Evolutionary conservation across 2,113 vertebrate genomes (phyloP).

Genomic region (Typhlomys cinereus): DNA sequence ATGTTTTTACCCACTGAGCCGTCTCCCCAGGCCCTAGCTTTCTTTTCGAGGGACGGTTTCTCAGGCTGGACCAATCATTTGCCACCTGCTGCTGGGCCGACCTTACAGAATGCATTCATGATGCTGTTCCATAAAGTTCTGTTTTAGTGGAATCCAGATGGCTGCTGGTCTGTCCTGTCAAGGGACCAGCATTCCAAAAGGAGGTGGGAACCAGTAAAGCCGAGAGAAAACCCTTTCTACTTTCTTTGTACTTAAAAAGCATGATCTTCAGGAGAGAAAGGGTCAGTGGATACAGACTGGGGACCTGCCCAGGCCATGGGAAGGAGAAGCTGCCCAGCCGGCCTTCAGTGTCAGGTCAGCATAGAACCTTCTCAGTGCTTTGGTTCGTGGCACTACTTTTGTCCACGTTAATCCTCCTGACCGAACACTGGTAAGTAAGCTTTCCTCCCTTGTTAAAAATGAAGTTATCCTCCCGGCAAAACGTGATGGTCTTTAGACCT

Average conservation of each 20-base stretch:
- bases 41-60: slow-evolving; percentile 86
- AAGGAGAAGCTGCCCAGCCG: slow-evolving; percentile 88
- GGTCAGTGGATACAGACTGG: slow-evolving; percentile 84
- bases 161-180: slow-evolving; percentile 67
- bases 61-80: slow-evolving; percentile 79
- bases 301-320: slow-evolving; percentile 92
- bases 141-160: slow-evolving; percentile 60
- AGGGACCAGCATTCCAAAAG: slow-evolving; percentile 75
- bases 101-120: slow-evolving; percentile 82
- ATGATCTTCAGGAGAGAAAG: slow-evolving; percentile 79
- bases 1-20: too few relatives aligned
- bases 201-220: slow-evolving; percentile 43
- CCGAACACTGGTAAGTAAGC: slow-evolving; percentile 81
- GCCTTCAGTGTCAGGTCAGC: slow-evolving; percentile 82
- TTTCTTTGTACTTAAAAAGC: slow-evolving; percentile 77
- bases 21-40: too few relatives aligned
- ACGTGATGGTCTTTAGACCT: too few relatives aligned
- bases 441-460: too few relatives aligned
- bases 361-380: too few relatives aligned
- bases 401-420: slow-evolving; percentile 81
- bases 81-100: slow-evolving; percentile 90
- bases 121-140: slow-evolving; percentile 79
- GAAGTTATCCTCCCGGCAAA: too few relatives aligned
- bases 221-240: slow-evolving; percentile 61
- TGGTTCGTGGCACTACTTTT: slow-evolving; percentile 78